These are phyloP conservation scores for Macrostomum lignano DNA, from an alignment of 1,140 invertebrate species.

Conservation along the genomic window DNA sequence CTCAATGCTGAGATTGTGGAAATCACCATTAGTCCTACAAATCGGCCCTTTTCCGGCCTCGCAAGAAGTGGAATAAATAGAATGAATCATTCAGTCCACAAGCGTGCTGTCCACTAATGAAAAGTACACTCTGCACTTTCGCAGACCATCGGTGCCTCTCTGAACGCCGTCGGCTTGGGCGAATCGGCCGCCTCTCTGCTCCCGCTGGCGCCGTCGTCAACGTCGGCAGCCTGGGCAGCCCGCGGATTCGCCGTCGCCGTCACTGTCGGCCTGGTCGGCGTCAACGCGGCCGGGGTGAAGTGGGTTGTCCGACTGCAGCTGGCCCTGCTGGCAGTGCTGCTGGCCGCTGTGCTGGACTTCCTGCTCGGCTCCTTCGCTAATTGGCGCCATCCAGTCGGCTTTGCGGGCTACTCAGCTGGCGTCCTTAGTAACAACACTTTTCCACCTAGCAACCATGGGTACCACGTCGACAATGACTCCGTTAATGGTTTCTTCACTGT, in stretches of 20 bases:
- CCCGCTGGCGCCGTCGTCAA: too few relatives aligned
- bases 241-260: slow-evolving; percentile 48
- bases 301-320: slow-evolving; percentile 42
- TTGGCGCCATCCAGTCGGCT: slow-evolving; percentile 15
- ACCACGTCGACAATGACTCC: too few relatives aligned
- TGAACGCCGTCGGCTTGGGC: too few relatives aligned
- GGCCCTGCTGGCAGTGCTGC: slow-evolving; percentile 40
- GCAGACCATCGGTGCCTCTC: too few relatives aligned
- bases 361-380: slow-evolving; percentile 24
- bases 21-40: too few relatives aligned
- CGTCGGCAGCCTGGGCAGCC: slow-evolving; percentile 37
- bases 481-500: slow-evolving; percentile 36
- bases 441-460: slow-evolving; percentile 39
- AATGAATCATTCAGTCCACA: too few relatives aligned
- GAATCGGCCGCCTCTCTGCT: too few relatives aligned
- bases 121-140: too few relatives aligned
- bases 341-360: slow-evolving; percentile 40
- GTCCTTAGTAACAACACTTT: slow-evolving; percentile 53
- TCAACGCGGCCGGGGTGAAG: slow-evolving; percentile 40
- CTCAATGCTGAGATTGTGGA: too few relatives aligned
- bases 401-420: slow-evolving; percentile 41
- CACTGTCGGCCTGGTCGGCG: slow-evolving; percentile 38
- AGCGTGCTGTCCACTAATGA: too few relatives aligned
- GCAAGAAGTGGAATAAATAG: too few relatives aligned
- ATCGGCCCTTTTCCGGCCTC: too few relatives aligned